Conservation (phyloP, 1,140 invertebrate genomes). For the Cryptotermes secundus region DNA sequence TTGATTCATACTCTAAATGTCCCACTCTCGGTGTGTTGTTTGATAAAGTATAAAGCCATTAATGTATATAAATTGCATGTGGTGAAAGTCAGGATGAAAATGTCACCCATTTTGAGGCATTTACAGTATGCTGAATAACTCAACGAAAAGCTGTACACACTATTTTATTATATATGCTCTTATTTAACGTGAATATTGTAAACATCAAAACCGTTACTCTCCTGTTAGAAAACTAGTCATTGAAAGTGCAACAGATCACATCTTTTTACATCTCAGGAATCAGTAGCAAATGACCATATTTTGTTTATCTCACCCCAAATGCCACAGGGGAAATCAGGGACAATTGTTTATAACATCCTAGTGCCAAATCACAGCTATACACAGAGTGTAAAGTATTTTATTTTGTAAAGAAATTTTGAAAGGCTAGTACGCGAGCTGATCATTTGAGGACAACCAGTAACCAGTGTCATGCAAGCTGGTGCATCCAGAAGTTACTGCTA, state of each 20-base stretch:
- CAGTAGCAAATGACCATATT: slow-evolving; percentile 31
- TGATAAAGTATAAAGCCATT: background rate
- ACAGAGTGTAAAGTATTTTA: slow-evolving; percentile 31
- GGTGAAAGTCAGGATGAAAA: background rate
- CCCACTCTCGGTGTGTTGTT: background rate
- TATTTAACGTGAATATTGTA: slow-evolving; percentile 28
- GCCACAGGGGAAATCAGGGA: slow-evolving; percentile 25
- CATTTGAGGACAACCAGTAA: background rate
- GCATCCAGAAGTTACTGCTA: background rate
- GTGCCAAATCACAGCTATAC: slow-evolving; percentile 31
- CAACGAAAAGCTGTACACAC: slow-evolving; percentile 27
- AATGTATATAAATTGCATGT: slow-evolving; percentile 6
- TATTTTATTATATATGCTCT: slow-evolving; percentile 29
- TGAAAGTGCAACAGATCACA: slow-evolving; percentile 32
- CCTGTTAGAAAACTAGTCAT: slow-evolving; percentile 32
- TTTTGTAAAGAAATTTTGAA: slow-evolving; percentile 16
- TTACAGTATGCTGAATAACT: slow-evolving; percentile 26
- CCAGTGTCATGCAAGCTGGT: background rate
- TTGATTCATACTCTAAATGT: slow-evolving; percentile 23
- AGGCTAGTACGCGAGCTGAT: background rate
- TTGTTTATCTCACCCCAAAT: slow-evolving; percentile 25
- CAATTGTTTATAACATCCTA: slow-evolving; percentile 31
- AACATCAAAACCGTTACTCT: slow-evolving; percentile 31
- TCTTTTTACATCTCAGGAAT: slow-evolving; percentile 33
- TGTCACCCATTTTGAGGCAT: slow-evolving; percentile 21